These are phyloP conservation scores for Protosalanx chinensis DNA, from an alignment of 2,797 vertebrate species.

Conservation along the genomic window DNA sequence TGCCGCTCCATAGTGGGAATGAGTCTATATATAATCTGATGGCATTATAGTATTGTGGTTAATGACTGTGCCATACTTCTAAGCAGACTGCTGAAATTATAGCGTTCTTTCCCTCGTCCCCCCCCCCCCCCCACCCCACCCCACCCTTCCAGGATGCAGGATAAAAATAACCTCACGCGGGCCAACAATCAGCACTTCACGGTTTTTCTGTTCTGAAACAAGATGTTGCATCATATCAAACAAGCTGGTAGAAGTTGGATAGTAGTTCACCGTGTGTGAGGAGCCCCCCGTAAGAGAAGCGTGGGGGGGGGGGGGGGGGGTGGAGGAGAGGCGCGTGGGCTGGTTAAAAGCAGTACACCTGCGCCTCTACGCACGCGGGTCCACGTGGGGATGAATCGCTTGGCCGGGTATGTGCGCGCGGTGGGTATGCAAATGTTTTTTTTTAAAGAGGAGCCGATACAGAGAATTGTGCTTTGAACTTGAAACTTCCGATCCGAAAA, in stretches of 20 bases:
- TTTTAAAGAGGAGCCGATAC: not conserved
- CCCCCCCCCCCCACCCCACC: too few relatives aligned
- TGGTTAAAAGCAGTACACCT: constrained; percentile 37
- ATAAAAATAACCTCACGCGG: too few relatives aligned
- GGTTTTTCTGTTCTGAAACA: too few relatives aligned
- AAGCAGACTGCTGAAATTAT: not conserved
- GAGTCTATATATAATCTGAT: not conserved
- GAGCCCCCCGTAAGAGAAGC: constrained; percentile 17
- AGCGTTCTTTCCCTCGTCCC: too few relatives aligned
- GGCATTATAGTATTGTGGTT: not conserved
- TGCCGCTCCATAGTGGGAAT: not conserved
- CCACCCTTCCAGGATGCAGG: too few relatives aligned
- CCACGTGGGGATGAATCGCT: constrained; percentile 35
- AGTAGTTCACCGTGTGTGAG: not conserved
- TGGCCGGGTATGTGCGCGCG: constrained; percentile 18
- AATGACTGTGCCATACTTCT: not conserved
- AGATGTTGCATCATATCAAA: not conserved
- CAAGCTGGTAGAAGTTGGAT: not conserved
- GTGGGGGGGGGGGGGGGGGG: constrained; percentile 7
- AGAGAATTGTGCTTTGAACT: not conserved
- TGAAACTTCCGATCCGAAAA: not conserved
- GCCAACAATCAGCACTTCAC: too few relatives aligned
- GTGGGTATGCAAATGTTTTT: constrained; percentile 1
- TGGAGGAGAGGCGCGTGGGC: constrained; percentile 42
- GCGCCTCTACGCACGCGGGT: constrained; percentile 31